Percentiles rank a stretch among this genome's conserved stretches.
These are phyloP conservation scores for Choristoneura rosaceana DNA, from an alignment of 2,888 invertebrate genomes.

Conservation along the genomic window DNA sequence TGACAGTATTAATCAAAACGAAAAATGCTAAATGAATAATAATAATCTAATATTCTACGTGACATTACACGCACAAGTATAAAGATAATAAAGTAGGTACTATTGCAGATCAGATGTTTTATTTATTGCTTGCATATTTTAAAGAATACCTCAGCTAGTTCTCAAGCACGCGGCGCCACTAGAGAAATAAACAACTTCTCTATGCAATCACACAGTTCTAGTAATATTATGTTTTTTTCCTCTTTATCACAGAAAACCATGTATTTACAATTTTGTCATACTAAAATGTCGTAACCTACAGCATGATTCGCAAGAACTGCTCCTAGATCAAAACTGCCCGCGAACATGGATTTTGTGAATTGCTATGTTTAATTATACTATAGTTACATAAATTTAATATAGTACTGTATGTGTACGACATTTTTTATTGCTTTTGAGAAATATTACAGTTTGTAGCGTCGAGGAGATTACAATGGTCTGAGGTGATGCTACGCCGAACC, in stretches of 20 bases:
- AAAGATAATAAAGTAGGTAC: constrained; percentile 10
- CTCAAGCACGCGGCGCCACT: constrained; percentile 68
- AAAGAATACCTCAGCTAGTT: constrained; percentile 51
- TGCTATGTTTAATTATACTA: constrained; percentile 36
- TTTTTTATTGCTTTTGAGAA: constrained; percentile 38
- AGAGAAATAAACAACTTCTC: constrained; percentile 77
- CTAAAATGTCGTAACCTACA: constrained; percentile 78
- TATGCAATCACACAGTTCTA: constrained; percentile 85
- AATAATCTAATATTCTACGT: background rate
- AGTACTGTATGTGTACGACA: constrained; percentile 33
- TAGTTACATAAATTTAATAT: constrained; percentile 35
- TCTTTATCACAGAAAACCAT: constrained; percentile 86
- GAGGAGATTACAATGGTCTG: constrained; percentile 28
- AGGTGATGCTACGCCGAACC: constrained; percentile 19
- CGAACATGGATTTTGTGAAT: constrained; percentile 58
- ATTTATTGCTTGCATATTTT: constrained; percentile 9
- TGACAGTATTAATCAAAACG: background rate
- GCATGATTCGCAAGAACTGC: constrained; percentile 76
- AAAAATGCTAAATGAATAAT: background rate
- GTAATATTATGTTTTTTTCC: constrained; percentile 78
- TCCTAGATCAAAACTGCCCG: constrained; percentile 54
- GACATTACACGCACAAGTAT: background rate
- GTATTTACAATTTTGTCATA: constrained; percentile 86
- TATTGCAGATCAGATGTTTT: constrained; percentile 2
- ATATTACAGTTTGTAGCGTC: constrained; percentile 28